Evolutionary conservation across 2,797 vertebrate genomes (phyloP), one percentile per base, ranked within the genome.

Genomic region (Pogonophryne albipinna): DNA sequence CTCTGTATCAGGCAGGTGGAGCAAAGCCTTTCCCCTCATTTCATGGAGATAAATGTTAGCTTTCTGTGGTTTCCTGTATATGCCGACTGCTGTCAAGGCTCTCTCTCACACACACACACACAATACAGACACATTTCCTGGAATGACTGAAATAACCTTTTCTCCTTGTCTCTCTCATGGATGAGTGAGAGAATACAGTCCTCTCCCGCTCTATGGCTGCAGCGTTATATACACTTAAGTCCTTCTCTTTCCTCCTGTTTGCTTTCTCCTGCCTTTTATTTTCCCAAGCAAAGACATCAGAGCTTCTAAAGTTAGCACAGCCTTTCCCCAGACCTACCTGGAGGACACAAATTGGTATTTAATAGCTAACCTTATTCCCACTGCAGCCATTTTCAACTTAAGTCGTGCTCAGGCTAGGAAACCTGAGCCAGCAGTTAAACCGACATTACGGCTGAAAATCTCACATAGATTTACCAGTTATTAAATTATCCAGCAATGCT

Each of bases 41-140:
- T 91, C 89, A 87, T 89, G 79, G 87, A 87, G 88, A 94, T 87
- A 93, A 94, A 93, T 94, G 93, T 94, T 94, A 90, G 92, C 84
- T 89, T 92, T 92, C 85, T 87, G 91, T 91, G 90, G 86, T 92
- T 91, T 89, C 81, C 91, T 89, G 78, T 87, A 91, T 87, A 89
- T 71, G 66, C 87, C 71, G 72, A 79, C 75, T 84, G 79, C 85
- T 84, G 77, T 82, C 74, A 81, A 85, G 73, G 78, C 78, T 59
- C 69, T 41, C 74, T 49, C 45, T 53, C 66, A 72, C 65, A 52
- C 31, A 27, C 23, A 27, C 14, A 66, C 53, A 59, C 47, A 76
- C 67, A 75, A 71, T 70, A 77, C 57, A 44, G 67, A 79, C 62
- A 78, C 68, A 79, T 86, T 94, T 90, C 80, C 86, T 85, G 87